Conservation (phyloP, 2,113 vertebrate genomes). For the Osmerus eperlanus region DNA sequence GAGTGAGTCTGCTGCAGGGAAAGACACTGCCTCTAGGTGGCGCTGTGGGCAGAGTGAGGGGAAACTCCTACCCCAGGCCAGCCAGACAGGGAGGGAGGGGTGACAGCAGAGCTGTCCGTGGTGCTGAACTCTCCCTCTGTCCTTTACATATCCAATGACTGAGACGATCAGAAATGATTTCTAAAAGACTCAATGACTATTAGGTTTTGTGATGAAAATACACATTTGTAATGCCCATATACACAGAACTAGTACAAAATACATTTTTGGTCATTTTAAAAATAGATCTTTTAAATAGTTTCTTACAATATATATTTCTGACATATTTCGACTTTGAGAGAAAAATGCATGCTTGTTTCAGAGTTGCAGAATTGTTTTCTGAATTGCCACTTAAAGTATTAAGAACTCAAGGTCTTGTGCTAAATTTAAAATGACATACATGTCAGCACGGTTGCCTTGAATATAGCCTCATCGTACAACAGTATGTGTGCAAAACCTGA, state of each 20-base stretch:
- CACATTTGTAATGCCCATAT: constrained; percentile 46
- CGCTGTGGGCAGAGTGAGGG: constrained; percentile 29
- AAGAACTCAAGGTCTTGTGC: neutral
- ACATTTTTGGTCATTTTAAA: constrained; percentile 66
- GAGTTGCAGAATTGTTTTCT: neutral
- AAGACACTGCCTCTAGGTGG: constrained; percentile 37
- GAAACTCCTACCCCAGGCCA: constrained; percentile 20
- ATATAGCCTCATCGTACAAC: no score
- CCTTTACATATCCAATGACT: neutral
- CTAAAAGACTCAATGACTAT: constrained; percentile 44
- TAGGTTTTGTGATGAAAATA: constrained; percentile 51
- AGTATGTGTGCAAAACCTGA: no score
- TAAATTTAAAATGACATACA: no score
- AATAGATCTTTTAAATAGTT: constrained; percentile 81
- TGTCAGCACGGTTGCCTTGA: no score
- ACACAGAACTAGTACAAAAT: constrained; percentile 49
- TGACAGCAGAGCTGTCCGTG: constrained; percentile 67
- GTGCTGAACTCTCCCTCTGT: constrained; percentile 70
- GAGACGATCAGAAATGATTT: no score
- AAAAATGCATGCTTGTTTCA: neutral
- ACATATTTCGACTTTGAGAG: constrained; percentile 62
- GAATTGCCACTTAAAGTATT: neutral
- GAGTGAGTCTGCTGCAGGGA: constrained; percentile 18
- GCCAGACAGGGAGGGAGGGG: constrained; percentile 50
- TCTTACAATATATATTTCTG: constrained; percentile 71